Evolutionary conservation across 2,888 invertebrate species (phyloP).

Genomic region (Eupithecia exiguata): DNA sequence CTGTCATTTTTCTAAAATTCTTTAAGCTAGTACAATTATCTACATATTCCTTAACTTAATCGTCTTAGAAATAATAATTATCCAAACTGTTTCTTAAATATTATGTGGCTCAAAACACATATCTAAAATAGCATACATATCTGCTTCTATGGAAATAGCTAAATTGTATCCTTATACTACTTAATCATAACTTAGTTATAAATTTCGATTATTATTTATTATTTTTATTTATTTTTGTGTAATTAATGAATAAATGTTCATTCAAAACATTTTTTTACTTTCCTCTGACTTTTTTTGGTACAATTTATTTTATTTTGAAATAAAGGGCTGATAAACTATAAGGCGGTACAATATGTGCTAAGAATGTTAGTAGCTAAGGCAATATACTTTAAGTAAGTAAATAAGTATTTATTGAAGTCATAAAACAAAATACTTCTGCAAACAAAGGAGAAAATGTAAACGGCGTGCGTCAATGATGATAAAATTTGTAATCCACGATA

Average conservation of each 20-base stretch:
- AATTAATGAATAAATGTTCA: slow-evolving; percentile 61
- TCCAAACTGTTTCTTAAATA: slow-evolving; percentile 11
- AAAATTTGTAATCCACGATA: neutral
- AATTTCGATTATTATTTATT: slow-evolving; percentile 51
- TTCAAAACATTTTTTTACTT: slow-evolving; percentile 56
- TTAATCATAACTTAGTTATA: slow-evolving; percentile 51
- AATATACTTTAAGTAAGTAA: slow-evolving; percentile 63
- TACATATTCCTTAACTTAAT: neutral
- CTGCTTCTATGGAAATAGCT: slow-evolving; percentile 75
- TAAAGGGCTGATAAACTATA: slow-evolving; percentile 21
- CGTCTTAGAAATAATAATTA: slow-evolving; percentile 6
- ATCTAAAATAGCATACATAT: slow-evolving; percentile 69
- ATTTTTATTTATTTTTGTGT: slow-evolving; percentile 59
- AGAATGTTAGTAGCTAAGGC: slow-evolving; percentile 38
- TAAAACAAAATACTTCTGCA: slow-evolving; percentile 6
- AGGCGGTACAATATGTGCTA: slow-evolving; percentile 21
- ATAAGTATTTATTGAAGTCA: slow-evolving; percentile 23
- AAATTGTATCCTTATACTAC: slow-evolving; percentile 47
- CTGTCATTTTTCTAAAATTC: slow-evolving; percentile 19
- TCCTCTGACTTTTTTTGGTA: slow-evolving; percentile 35
- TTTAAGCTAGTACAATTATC: neutral
- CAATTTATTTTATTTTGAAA: slow-evolving; percentile 33
- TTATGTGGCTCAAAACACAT: slow-evolving; percentile 57
- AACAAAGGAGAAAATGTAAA: slow-evolving; percentile 11
- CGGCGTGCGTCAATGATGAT: neutral